Conservation (phyloP, 2,888 invertebrate genomes). For the Polydesmus complanatus region DNA sequence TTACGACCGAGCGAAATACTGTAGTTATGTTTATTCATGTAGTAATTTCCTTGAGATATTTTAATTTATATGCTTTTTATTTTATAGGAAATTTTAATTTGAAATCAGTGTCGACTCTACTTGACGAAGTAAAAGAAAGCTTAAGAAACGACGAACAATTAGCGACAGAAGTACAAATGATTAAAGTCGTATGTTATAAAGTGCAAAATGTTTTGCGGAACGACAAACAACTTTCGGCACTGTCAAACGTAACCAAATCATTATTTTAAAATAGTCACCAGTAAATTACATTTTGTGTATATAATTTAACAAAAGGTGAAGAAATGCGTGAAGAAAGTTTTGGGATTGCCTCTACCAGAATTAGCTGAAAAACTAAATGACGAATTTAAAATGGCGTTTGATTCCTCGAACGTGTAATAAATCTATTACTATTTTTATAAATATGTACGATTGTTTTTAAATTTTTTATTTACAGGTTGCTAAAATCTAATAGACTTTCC, state of each 20-base stretch:
- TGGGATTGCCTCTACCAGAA: not conserved
- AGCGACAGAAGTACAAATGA: not conserved
- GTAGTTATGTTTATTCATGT: not conserved
- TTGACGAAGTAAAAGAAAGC: not conserved
- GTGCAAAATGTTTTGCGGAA: not conserved
- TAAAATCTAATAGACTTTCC: no score
- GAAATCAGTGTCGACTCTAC: not conserved
- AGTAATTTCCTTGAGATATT: not conserved
- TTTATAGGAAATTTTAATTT: not conserved
- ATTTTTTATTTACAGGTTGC: no score
- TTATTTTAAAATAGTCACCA: not conserved
- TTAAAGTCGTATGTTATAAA: not conserved
- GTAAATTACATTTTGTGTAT: not conserved
- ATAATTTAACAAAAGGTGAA: not conserved
- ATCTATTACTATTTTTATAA: no score
- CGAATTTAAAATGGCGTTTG: not conserved
- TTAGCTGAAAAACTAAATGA: not conserved
- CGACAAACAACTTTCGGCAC: not conserved
- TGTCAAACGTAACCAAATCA: not conserved
- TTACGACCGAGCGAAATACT: not conserved
- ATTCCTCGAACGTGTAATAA: not conserved
- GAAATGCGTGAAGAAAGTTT: not conserved
- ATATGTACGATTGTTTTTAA: no score
- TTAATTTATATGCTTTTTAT: not conserved
- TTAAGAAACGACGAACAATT: not conserved